Conservation (phyloP, 1,140 invertebrate species). For the Pantala flavescens region DNA sequence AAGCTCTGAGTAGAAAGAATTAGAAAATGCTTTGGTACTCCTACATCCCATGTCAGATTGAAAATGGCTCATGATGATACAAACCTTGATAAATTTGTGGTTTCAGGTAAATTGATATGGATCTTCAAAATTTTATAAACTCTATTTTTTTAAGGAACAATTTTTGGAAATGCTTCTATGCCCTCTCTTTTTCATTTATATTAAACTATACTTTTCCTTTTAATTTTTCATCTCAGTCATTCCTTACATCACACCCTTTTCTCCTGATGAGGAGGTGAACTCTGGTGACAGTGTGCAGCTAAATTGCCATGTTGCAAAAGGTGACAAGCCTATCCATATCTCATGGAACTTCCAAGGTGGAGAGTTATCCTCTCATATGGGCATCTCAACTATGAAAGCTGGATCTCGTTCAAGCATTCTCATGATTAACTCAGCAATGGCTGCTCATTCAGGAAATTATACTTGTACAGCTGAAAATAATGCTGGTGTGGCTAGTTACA, state of each 20-base stretch:
- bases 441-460: conserved; percentile 25
- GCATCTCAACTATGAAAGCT: conserved; percentile 29
- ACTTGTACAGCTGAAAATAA: conserved; percentile 37
- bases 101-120: too few relatives aligned
- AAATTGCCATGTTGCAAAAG: conserved; percentile 37
- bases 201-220: conserved; percentile 31
- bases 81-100: too few relatives aligned
- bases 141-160: too few relatives aligned
- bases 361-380: conserved; percentile 31
- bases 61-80: too few relatives aligned
- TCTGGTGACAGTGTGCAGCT: conserved; percentile 36
- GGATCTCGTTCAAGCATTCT: conserved; percentile 26
- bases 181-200: too few relatives aligned
- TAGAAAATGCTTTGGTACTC: too few relatives aligned
- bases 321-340: conserved; percentile 30
- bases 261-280: conserved; percentile 22
- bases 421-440: conserved; percentile 28
- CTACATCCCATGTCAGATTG: too few relatives aligned
- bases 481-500: conserved; percentile 48
- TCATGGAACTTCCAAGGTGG: conserved; percentile 33
- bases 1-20: too few relatives aligned
- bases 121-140: too few relatives aligned
- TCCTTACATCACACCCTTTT: conserved; percentile 27
- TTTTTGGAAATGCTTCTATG: too few relatives aligned
- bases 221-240: conserved; percentile 22